Base-by-base conservation (phyloP, 1,140 invertebrate genomes). In the Scaptomyza hsui region DNA sequence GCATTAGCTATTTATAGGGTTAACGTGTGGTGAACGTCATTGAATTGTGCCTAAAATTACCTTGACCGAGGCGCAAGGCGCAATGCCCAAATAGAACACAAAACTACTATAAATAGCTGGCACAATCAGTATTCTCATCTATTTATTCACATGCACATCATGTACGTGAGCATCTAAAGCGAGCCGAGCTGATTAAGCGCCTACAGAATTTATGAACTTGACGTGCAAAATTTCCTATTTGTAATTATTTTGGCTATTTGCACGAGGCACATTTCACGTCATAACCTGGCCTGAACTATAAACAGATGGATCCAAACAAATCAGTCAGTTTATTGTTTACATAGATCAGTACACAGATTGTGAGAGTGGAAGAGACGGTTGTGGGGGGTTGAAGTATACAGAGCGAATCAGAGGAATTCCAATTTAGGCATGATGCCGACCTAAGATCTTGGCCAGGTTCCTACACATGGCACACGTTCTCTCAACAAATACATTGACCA, bases 141-240 rank as follows among this genome's bases (percentile, higher is more conserved):
- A 32, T 52, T 29, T 29, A 37, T 37, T 52, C 16, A 42, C 51
- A 55, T 26, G 5, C 21, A 19, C 13, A 4, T 3, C 29, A 19
- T n/a, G 1, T 47, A 71, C 68, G 61, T 75, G 71, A 83, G 75
- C 72, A 65, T 76, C 76, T 73, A 79, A 76, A 60, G 68, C 68
- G 48, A 53, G 63, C 24, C 61, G 56, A 64, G 79, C 81, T 85
- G 80, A 86, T 85, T 85, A 85, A 85, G 76, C 75, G 63, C 57
- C 56, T 42, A 57, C 55, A 63, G 49, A 67, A 77, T 74, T 88
- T 75, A 85, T 85, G 82, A 81, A 85, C 81, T 85, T 85, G 78
- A 77, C 74, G 81, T 85, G 78, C 61, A 74, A 81, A 85, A 76
- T 80, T 29, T 71, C 81, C 81, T 69, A 80, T 81, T 74, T 88